Percentiles rank a stretch among this genome's conserved stretches.
Conservation (phyloP, 2,113 vertebrate genomes). For the Trogon melanurus region DNA sequence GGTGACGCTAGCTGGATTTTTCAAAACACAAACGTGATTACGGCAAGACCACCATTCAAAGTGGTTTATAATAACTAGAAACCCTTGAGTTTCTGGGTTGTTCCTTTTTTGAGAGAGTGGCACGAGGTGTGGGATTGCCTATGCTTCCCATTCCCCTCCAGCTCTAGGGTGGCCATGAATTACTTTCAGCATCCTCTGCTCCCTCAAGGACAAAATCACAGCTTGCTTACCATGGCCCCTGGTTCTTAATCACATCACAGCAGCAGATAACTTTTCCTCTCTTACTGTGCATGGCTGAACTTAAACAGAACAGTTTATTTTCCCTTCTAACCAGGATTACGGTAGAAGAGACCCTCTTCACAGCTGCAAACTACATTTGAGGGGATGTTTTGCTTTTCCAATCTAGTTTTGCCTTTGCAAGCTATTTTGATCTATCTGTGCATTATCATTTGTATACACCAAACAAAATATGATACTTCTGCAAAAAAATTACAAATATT, state of each 20-base stretch:
- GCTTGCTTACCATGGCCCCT: accelerated
- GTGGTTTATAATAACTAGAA: neutral
- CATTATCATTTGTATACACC: neutral
- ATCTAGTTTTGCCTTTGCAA: neutral
- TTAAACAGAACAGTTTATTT: neutral
- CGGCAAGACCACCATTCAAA: neutral
- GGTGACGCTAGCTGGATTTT: neutral
- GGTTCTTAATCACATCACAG: neutral
- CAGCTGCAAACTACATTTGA: neutral
- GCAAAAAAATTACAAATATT: neutral
- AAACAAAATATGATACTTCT: neutral
- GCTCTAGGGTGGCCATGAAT: neutral
- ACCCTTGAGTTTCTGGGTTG: neutral
- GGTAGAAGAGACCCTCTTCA: neutral
- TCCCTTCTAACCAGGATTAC: neutral
- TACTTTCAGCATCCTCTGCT: neutral
- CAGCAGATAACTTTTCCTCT: neutral
- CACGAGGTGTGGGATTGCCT: accelerated
- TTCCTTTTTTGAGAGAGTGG: neutral
- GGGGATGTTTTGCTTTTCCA: neutral
- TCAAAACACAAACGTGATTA: neutral
- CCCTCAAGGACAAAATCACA: neutral
- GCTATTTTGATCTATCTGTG: neutral
- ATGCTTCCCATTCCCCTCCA: neutral
- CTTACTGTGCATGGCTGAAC: neutral